Evolutionary conservation across 1,140 invertebrate species (phyloP), one percentile per base, ranked within the genome.

Genomic region (Platorchestia sp.): DNA sequence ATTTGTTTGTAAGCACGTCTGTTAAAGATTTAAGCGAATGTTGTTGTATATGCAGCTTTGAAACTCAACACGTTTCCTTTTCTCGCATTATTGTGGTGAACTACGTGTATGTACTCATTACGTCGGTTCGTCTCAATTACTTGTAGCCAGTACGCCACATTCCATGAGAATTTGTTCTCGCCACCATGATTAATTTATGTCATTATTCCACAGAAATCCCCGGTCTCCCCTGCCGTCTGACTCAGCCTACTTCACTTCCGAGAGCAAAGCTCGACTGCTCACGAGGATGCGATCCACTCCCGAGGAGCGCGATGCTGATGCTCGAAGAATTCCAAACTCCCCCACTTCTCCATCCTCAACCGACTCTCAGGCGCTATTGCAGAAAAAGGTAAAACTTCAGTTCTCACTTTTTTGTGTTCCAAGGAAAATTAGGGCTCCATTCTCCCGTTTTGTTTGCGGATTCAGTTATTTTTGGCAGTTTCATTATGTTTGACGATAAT

Each of bases 221-320:
- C 96, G 97, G 96, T 97, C 96, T 45, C 97, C 97, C 42, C 97
- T 98, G 86, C 98, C 98, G 89, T 97, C 97, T 42, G 98, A 97
- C 96, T 98, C 98, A 43, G 97, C 97, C 7, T 98, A 98, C 96
- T 98, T 98, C 97, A 98, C 98, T 43, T 98, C 98, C 36, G 98
- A 98, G 96, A 97, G 98, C 87, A 98, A 98, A 97, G 98, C 98
- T 7, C 98, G 97, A 96, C 98, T 98, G 96, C 97, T 98, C 75
- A 98, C 98, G 86, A 97, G 97, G 96, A 96, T 97, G 51, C 96
- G 96, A 7, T 96, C 96, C 89, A 95, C 96, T 45, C 96, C 95
- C 36, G 95, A 96, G 89, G 95, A 97, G 59, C 96, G 96, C 16
- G 97, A 97, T 87, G 96, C 96, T 44, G 97, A 97, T 89, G 95